phyloP scores from a whole-genome alignment of 1,140 invertebrate genomes.

The Thaumatotibia leucotreta region DNA sequence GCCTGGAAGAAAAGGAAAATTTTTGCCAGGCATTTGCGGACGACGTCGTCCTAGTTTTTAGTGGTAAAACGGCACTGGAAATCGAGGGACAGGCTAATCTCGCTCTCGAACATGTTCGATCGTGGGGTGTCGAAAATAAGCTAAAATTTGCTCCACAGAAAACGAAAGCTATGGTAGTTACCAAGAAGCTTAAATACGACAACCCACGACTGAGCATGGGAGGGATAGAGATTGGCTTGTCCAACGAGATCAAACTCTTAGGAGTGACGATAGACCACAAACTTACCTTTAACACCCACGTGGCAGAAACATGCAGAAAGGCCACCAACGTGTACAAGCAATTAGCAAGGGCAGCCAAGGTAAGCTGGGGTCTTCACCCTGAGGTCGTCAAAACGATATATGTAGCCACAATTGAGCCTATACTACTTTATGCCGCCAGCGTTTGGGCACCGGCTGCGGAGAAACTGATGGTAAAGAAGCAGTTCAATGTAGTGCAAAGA shows the following conservation, averaged over 20 bases:
- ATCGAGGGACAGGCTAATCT: background rate
- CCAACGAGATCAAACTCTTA: background rate
- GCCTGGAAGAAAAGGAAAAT: background rate
- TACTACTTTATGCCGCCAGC: too few species aligned
- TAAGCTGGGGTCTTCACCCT: too few species aligned
- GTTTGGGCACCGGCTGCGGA: conserved; percentile 15
- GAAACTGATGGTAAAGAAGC: background rate
- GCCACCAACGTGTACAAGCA: background rate
- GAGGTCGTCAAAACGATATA: too few species aligned
- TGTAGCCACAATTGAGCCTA: too few species aligned
- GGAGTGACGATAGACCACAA: too few species aligned
- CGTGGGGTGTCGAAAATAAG: too few species aligned
- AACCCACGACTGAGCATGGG: too few species aligned
- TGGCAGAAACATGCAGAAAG: background rate
- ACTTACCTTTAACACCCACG: conserved; percentile 7
- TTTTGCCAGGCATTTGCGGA: background rate
- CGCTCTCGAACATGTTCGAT: too few species aligned
- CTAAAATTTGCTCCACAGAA: too few species aligned
- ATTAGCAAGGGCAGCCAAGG: conserved; percentile 1
- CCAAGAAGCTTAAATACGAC: too few species aligned
- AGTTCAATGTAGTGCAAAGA: background rate
- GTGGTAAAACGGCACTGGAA: background rate
- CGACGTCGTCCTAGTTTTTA: background rate
- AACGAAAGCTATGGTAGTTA: too few species aligned
- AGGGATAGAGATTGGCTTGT: background rate